phyloP scores from a whole-genome alignment of 2,113 vertebrate species.

The Telmatochromis bifrenatus region DNA sequence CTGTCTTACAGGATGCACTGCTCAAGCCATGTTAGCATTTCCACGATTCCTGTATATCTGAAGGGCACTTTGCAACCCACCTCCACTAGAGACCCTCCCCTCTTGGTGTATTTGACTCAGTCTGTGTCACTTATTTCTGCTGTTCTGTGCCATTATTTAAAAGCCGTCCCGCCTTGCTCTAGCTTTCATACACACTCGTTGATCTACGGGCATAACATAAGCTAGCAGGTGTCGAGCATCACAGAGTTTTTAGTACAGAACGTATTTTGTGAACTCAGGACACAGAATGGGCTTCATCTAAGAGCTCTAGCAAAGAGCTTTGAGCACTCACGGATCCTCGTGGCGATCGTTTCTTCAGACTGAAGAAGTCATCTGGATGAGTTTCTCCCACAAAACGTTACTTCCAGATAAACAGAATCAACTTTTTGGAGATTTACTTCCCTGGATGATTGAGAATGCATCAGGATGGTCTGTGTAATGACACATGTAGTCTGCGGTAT shows the following conservation, averaged over 20 bases:
- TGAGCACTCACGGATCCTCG: background rate
- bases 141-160: background rate
- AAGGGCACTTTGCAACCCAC: background rate
- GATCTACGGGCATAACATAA: background rate
- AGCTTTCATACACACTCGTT: background rate
- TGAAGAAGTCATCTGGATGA: background rate
- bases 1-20: background rate
- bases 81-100: background rate
- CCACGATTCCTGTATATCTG: rapidly evolving
- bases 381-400: background rate
- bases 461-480: background rate
- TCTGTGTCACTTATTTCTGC: background rate
- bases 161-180: rapidly evolving
- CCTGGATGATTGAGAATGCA: background rate
- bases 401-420: background rate
- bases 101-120: background rate
- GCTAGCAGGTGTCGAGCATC: background rate
- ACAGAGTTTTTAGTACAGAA: background rate
- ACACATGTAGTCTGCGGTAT: background rate
- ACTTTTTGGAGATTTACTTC: background rate
- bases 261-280: background rate
- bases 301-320: background rate
- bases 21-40: background rate
- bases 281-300: background rate
- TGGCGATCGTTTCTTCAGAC: background rate